Percentiles rank a stretch among this genome's conserved stretches.
These are phyloP conservation scores for Stegastes partitus DNA, from an alignment of 2,113 vertebrate species.

Conservation along the genomic window DNA sequence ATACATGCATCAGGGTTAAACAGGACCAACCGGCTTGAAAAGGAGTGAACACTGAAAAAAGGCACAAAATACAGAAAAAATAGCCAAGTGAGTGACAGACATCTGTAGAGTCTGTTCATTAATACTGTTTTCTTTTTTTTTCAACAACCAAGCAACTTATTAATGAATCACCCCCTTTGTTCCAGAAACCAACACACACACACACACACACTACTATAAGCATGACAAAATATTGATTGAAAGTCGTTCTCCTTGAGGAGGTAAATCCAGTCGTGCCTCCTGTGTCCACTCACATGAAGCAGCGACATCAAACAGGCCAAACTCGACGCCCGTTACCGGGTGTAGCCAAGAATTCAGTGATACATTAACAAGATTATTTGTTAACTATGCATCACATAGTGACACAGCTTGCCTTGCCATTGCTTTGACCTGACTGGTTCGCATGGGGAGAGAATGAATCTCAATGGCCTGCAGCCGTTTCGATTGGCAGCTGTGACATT, in stretches of 20 bases:
- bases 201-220: slow-evolving; percentile 31
- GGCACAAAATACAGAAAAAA: slow-evolving; percentile 28
- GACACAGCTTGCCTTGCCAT: slow-evolving; percentile 74
- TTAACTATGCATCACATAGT: slow-evolving; percentile 71
- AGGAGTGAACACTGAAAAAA: slow-evolving; percentile 24
- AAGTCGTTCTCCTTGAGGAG: slow-evolving; percentile 58
- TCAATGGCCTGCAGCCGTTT: slow-evolving; percentile 61
- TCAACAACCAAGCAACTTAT: background rate
- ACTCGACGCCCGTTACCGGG: background rate
- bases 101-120: slow-evolving; percentile 11
- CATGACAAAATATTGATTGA: slow-evolving; percentile 46
- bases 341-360: slow-evolving; percentile 21
- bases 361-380: slow-evolving; percentile 69
- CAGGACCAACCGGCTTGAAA: background rate
- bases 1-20: background rate
- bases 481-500: slow-evolving; percentile 80
- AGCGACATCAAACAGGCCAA: slow-evolving; percentile 40
- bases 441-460: slow-evolving; percentile 46
- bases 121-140: background rate
- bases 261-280: slow-evolving; percentile 43
- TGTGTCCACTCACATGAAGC: slow-evolving; percentile 3
- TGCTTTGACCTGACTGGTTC: slow-evolving; percentile 76
- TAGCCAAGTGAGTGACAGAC: slow-evolving; percentile 33
- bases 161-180: slow-evolving; percentile 1
- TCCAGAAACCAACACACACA: background rate